Base-by-base conservation (phyloP, 2,888 invertebrate genomes). In the Amaurobius ferox region DNA sequence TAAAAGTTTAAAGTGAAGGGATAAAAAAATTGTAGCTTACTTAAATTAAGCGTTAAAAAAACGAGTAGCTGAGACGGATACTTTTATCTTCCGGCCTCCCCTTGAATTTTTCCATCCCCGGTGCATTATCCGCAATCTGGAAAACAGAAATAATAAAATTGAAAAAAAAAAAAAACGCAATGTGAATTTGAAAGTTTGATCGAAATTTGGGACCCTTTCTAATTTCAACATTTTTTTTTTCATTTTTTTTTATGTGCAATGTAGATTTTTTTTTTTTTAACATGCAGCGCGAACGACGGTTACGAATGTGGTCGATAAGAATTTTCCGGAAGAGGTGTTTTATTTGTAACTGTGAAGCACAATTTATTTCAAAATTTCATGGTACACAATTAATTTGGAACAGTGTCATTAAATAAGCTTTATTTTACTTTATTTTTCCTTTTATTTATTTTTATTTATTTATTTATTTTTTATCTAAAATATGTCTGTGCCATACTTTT, bases 31-130 rank as follows among this genome's bases (percentile, higher is more conserved):
- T 11, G n/a, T 23, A 28, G 83, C 77, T 83, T 77, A 66, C 77
- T 77, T 71, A 83, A 83, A 83, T 77, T 66, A 83, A 83, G 77
- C 83, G 48, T 76, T 77, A 71, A 76, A 71, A 83, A 83, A 83
- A 40, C n/a, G 35, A 61, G 62, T 74, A 13, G 67, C 32, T 7
- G 11, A 67, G 32, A 26, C 11, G 76, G 32, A 32, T 72, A 64
- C 72, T 71, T 44, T 79, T 77, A 73, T 73, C 39, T 62, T 35
- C 16, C 30, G 23, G 11, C 55, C 23, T 23, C 55, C 55, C 55
- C 23, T 11, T 19, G 55, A 11, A 23, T 1, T 55, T 55, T 23
- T 23, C 23, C 5, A 23, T 55, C 11, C 23, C 55, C 55, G 23
- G 5, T 6, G 16, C 32, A 7, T 30, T 64, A 48, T 62, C 64